Base-by-base conservation (phyloP, 2,888 invertebrate species). In the Cephus rjabovi region DNA sequence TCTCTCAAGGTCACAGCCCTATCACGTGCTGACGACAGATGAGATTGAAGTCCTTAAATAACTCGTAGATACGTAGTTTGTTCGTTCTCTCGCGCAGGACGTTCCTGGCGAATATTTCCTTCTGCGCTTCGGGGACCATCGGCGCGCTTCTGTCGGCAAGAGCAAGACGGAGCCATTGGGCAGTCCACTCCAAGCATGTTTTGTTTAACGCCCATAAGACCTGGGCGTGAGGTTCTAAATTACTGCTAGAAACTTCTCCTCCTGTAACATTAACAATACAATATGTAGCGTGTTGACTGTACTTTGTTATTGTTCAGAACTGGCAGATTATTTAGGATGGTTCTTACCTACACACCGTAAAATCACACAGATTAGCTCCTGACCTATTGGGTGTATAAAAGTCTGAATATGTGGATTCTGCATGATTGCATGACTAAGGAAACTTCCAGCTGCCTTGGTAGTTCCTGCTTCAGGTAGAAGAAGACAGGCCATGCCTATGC, bases 141-240 rank as follows among this genome's bases (percentile, higher is more conserved):
- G 85, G 83, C 11, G 77, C 81, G 0, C 74, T 80, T n/a, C 83
- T 77, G 73, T 86, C 93, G 12, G 92, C 90, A 23, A 95, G 88
- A 35, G 94, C 92, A 0, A 92, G 88, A 73, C 92, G 93, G 83
- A 95, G 89, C 94, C 95, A 95, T 75, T 93, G 92, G 74, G 92
- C 91, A 70, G 94, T 90, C 90, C 93, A 93, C 86, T 94, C 94
- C 85, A 93, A 92, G 92, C 95, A 95, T 87, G 95, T 95, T 90
- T 95, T 96, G 89, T 95, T 96, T 86, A 96, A 91, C 34, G 93
- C 93, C 81, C 94, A 88, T 74, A 96, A 87, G 74, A 96, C 93
- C 86, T 95, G 95, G 33, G 94, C 93, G 83, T 95, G 93, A 35
- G 93, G 92, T 77, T 95, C 95, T 69, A 95, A 92, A 75, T 93